Base-by-base conservation (phyloP, 2,888 invertebrate genomes). In the Agrotis puta region DNA sequence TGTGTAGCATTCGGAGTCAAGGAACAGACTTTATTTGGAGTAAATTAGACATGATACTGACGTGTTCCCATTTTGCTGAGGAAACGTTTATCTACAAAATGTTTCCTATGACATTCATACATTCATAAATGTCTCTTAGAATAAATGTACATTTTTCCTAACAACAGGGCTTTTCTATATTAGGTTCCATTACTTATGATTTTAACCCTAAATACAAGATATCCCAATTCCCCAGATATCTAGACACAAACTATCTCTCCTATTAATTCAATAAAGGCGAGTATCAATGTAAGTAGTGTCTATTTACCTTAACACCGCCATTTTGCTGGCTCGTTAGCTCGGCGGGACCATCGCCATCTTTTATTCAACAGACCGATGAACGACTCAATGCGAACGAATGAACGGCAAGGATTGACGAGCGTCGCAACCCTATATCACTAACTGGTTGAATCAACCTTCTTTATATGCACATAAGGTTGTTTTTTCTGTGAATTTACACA, bases 341-440 rank as follows among this genome's bases (percentile, higher is more conserved):
- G 76, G 83, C 81, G 76, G 79, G 65, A 83, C 81, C 78, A 62
- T 71, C 80, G 89, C 88, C 90, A 92, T 93, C 91, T 92, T 92
- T 93, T 92, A 92, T 93, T 93, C 92, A 92, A 86, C 88, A 88
- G 87, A 86, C 88, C 89, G 87, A 89, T 90, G 91, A 91, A 88
- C 88, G 89, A 90, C 88, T 89, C 90, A 89, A 89, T 89, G 89
- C 85, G 89, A 90, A 88, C 85, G 88, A 89, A 86, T 85, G 83
- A 84, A 87, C 87, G 85, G 85, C 85, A 85, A 88, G 83, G 87
- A 88, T 84, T 86, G 85, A 78, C 74, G 79, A 83, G 72, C 83
- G 76, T 66, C 81, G 74, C 75, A 80, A 74, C 81, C 70, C 69
- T 80, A 66, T 51, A 74, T 74, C 66, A 50, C 54, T 59, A 70